Evolutionary conservation across 2,888 invertebrate genomes (phyloP), one percentile per base, ranked within the genome.

Genomic region (Cheilosia variabilis): DNA sequence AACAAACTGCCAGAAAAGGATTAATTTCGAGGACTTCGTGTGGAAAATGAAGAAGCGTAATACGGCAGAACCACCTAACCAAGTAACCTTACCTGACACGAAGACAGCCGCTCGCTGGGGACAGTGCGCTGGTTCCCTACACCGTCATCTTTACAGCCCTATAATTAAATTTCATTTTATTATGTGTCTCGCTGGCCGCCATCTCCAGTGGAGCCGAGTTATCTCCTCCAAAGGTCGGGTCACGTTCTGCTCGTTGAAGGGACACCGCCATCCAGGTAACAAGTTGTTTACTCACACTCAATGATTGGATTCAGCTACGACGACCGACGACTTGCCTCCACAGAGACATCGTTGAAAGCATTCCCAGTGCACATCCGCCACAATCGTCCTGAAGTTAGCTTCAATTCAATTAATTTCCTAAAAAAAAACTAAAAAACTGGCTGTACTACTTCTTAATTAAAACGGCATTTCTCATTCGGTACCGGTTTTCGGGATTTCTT

Each of bases 11-110:
- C n/a, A 69, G 75, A 71, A 84, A 84, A 84, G 84, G 84, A 84
- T 84, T 80, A 84, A 80, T 80, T 80, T 60, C 69, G 84, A 84
- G 75, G 69, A 84, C 80, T 80, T 84, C 65, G 80, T 84, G 73
- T 71, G 80, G 80, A 80, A 80, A 84, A 79, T 71, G 75, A 80
- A 80, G 69, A 65, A 80, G 75, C 82, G 41, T 53, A 17, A 41
- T 65, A 66, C 50, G 22, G 41, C 60, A 65, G 75, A 58, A 52
- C 50, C 10, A 53, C 15, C 63, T 66, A 57, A 62, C 43, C 55
- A 57, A 78, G 66, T 62, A 55, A 79, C 72, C 66, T 55, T 43
- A 60, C 27, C 63, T 69, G 17, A 57, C 31, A 53, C 53, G 19
- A 68, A 47, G 50, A 57, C 37, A 13, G 7, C 53, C 57, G 62